Evolutionary conservation across 2,888 invertebrate species (phyloP), one percentile per base, ranked within the genome.

Genomic region (Leptinotarsa juncta): DNA sequence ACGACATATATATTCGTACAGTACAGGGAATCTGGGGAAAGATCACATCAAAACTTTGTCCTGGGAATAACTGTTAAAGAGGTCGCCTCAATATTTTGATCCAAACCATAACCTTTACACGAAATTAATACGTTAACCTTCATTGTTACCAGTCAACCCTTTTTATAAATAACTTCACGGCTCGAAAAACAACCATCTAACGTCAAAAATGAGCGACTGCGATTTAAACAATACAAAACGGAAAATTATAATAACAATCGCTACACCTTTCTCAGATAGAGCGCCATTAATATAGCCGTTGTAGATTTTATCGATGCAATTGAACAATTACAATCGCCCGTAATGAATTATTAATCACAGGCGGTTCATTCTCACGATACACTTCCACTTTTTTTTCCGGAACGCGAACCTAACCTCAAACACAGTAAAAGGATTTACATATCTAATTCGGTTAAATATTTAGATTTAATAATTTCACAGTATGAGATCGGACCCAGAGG

Each of bases 401-500:
- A 26, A 2, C 18, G 23, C 72, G 57, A 72, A 67, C 67, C 62
- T 66, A 78, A 76, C 76, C 74, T 74, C 70, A 51, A 71, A 67
- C 70, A 50, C 60, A 51, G 60, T 78, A 73, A 73, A 77, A 67
- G 73, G 75, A 69, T 75, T 73, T 66, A 74, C 76, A 74, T 78
- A 76, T 72, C 75, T 76, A 77, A 78, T 76, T 69, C 78, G 74
- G 66, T 76, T 78, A 83, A 84, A 84, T 84, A 84, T 84, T 84
- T 84, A 83, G 83, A 84, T 83, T 84, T 84, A 82, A 82, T 84
- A 84, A 84, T 84, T 84, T 84, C 84, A 84, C 84, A 83, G 80
- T 81, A 77, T 77, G 82, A 80, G 81, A 80, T 83, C 80, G 78
- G 77, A 75, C 75, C 80, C 73, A 80, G 82, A 80, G 78, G 77